Evolutionary conservation across 2,797 vertebrate genomes (phyloP), one percentile per base, ranked within the genome.

Genomic region (Cephalopachus bancanus): DNA sequence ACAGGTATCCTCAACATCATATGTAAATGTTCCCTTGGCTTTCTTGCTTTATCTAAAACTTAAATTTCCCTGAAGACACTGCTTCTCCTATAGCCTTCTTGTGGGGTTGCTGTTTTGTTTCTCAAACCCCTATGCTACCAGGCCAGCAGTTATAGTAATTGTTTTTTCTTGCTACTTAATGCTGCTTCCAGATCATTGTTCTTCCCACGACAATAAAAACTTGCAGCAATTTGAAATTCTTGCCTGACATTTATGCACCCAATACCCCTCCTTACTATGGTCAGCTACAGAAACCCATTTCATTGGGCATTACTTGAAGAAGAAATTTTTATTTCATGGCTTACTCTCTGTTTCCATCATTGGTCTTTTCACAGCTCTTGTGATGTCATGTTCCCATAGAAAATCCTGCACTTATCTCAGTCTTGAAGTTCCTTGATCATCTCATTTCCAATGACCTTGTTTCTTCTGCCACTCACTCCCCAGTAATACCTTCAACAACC

Each of bases 181-280:
- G 14, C 20, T 89, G 16, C 55, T 59, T 81, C 67, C 49, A 74
- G 37, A 94, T 49, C 55, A 59, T 2, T 67, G 8, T 17, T 24
- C 86, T 95, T 91, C 22, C 49, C n/a, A 79, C 59, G 33, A 86
- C 33, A 80, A 28, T n/a, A 24, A 87, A 49, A 89, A 84, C 79
- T n/a, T 28, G 30, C 55, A 84, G 33, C 15, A 71, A n/a, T 24
- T 24, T 81, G 55, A 75, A 90, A 95, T 22, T 51, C 17, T 44
- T 10, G 60, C 11, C 64, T 37, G 16, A 3, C 2, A 24, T 10
- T 15, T 3, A 1, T 20, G 37, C n/a, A 71, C 53, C 19, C 59
- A 37, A 5, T 28, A 2, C 10, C 10, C 19, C 49, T 89, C 17
- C 30, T 65, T 75, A 30, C 12, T 89, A 10, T 16, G n/a, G 10